phyloP scores from a whole-genome alignment of 2,888 invertebrate genomes.

The Cheilosia variabilis region DNA sequence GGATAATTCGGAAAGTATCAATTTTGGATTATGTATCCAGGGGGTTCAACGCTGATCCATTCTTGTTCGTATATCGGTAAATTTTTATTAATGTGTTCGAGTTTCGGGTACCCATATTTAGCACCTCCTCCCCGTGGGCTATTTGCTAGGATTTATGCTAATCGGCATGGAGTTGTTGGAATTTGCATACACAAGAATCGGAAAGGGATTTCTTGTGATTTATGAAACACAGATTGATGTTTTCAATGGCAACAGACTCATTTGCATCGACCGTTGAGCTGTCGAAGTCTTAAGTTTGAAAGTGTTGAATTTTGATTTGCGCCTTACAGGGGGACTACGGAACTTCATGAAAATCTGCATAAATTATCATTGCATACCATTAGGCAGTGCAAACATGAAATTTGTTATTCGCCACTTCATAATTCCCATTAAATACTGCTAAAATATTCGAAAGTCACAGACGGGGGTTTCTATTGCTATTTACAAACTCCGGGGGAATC shows the following conservation, averaged over 20 bases:
- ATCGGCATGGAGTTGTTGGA: constrained; percentile 21
- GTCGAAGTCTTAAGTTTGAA: too few species aligned
- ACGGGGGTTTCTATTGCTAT: too few species aligned
- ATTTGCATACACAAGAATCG: constrained; percentile 18
- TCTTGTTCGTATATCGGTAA: constrained; percentile 31
- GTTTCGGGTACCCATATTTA: constrained; percentile 14
- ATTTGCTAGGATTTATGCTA: constrained; percentile 34
- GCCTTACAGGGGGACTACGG: too few species aligned
- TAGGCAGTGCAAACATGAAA: too few species aligned
- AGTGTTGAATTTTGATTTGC: too few species aligned
- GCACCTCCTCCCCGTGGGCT: constrained; percentile 5
- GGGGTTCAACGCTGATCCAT: neutral
- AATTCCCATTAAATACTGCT: too few species aligned
- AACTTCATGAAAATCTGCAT: too few species aligned
- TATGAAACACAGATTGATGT: constrained; percentile 49
- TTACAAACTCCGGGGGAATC: neutral
- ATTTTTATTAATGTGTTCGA: constrained; percentile 48
- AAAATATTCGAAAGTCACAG: too few species aligned
- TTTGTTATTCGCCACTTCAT: too few species aligned
- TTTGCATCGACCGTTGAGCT: neutral
- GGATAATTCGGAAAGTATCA: constrained; percentile 54
- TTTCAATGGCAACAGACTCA: constrained; percentile 3
- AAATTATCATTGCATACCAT: too few species aligned
- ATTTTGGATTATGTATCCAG: constrained; percentile 31
- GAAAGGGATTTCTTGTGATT: constrained; percentile 21